Base-by-base conservation (phyloP, 2,888 invertebrate species). In the Dryobotodes eremita region DNA sequence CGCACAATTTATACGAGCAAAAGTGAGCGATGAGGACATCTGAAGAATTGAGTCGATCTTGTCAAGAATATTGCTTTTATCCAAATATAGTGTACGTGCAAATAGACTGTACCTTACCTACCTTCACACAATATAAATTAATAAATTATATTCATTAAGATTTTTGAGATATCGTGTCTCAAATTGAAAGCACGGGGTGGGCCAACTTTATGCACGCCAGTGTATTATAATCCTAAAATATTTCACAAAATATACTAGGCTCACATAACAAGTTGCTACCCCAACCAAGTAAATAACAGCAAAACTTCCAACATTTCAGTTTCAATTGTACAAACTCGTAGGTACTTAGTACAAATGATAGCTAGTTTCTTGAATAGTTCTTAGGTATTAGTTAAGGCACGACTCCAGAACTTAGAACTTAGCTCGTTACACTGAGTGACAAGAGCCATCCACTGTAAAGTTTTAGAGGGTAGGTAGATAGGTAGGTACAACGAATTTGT, bases 341-440 rank as follows among this genome's bases (percentile, higher is more conserved):
- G 36, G 73, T 78, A 61, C 73, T 77, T 62, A 17, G 64, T 64
- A 78, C 83, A 80, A 85, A 85, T 78, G 68, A 75, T 79, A 77
- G 83, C 75, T 77, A 75, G 83, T 78, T 80, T 75, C 88, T 80
- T 79, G 85, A 88, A 90, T 90, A 92, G 90, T 90, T 90, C 88
- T 80, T 83, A 82, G 85, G 89, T 86, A 89, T 84, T 86, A 82
- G 89, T 88, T 89, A 84, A 69, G 87, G 86, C 90, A 91, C 90
- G 92, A 90, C 86, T 86, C 71, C 73, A 82, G 87, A 88, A 92
- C 83, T 92, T 91, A 84, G 86, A 89, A 93, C 86, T 93, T 92
- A 77, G 79, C 88, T 92, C 91, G 92, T 92, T 92, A 42, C 61
- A 42, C 70, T 82, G 86, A 81, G 84, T 88, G 89, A 88, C 85